Percentiles rank a stretch among this genome's conserved stretches.
Conservation (phyloP, 2,113 vertebrate genomes). For the Hippotragus niger region DNA sequence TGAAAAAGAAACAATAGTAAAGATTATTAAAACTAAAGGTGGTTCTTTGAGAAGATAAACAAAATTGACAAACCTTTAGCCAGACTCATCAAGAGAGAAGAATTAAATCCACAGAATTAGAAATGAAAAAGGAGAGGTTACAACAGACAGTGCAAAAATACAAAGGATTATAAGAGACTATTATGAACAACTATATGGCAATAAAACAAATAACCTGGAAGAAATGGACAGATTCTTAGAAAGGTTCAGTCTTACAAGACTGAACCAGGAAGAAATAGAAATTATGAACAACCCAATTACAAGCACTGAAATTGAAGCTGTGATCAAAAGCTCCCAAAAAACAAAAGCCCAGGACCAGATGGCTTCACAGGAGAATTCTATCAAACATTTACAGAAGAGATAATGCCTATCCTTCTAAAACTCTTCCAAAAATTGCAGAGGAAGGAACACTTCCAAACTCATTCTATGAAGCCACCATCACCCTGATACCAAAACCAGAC, state of each 20-base stretch:
- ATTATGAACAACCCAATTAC: not conserved
- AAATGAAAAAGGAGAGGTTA: not conserved
- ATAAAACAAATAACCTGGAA: not conserved
- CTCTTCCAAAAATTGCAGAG: not conserved
- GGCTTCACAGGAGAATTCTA: not conserved
- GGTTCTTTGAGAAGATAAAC: not conserved
- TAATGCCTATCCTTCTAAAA: not conserved
- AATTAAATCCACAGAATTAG: not conserved
- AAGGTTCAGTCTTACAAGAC: not conserved
- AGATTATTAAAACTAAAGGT: not conserved
- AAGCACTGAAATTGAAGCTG: not conserved
- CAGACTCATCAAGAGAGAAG: not conserved
- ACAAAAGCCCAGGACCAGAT: not conserved
- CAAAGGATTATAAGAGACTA: not conserved
- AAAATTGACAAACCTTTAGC: not conserved
- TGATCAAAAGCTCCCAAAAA: not conserved
- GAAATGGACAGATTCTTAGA: not conserved
- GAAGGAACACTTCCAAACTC: not conserved
- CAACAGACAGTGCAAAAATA: not conserved
- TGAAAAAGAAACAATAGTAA: not conserved
- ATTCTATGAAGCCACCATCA: not conserved
- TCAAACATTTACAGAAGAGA: not conserved
- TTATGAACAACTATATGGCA: not conserved
- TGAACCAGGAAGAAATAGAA: not conserved
- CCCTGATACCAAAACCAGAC: not conserved